phyloP scores from a whole-genome alignment of 2,797 vertebrate species.

The Cyprinodon diabolis region DNA sequence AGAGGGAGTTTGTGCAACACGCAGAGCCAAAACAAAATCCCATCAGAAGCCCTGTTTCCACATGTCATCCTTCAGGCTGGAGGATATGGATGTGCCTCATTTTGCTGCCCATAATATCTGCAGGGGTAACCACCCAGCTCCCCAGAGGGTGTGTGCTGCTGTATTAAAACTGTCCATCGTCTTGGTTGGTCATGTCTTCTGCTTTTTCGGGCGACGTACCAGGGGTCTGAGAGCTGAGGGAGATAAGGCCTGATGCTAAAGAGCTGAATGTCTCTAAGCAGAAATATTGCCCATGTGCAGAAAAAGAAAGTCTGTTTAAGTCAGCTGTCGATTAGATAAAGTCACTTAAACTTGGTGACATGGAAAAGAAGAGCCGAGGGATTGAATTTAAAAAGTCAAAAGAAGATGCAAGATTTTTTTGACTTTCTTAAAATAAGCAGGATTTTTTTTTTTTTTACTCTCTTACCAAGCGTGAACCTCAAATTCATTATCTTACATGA shows the following conservation, averaged over 20 bases:
- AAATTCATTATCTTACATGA: conserved; percentile 52
- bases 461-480: conserved; percentile 34
- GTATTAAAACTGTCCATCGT: conserved; percentile 87
- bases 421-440: conserved; percentile 14
- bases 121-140: conserved; percentile 65
- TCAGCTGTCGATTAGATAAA: conserved; percentile 21
- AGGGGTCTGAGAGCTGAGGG: conserved; percentile 21
- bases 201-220: conserved; percentile 22
- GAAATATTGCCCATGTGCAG: conserved; percentile 19
- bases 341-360: conserved; percentile 19
- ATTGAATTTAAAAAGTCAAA: conserved; percentile 48
- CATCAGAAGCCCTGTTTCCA: conserved; percentile 60
- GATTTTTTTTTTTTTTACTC: background rate
- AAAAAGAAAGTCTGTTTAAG: conserved; percentile 16
- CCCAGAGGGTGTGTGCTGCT: conserved; percentile 59
- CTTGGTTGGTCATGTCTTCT: conserved; percentile 45
- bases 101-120: conserved; percentile 79
- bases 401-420: conserved; percentile 34
- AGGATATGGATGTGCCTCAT: conserved; percentile 84
- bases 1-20: conserved; percentile 41
- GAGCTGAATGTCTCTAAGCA: conserved; percentile 10
- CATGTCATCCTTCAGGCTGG: conserved; percentile 72
- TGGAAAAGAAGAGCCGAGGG: conserved; percentile 11
- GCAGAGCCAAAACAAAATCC: conserved; percentile 45
- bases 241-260: conserved; percentile 21